A percentile compares a stretch with the other conserved stretches of the same genome.
These are phyloP conservation scores for Anagrus nilaparvatae DNA, from an alignment of 1,140 invertebrate species.

Conservation along the genomic window DNA sequence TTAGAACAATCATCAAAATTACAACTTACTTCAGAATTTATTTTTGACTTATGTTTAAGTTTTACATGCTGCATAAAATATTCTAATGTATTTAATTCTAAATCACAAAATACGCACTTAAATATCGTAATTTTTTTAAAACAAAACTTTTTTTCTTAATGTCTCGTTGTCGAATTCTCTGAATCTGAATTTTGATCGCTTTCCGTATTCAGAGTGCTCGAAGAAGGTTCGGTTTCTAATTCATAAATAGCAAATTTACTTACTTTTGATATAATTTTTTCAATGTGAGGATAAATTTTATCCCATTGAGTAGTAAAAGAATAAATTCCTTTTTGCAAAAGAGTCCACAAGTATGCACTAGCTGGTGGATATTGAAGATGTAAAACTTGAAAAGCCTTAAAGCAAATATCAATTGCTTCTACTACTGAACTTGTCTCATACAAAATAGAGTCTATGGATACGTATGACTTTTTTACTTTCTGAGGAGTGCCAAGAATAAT, in stretches of 20 bases:
- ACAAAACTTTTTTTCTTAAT: background rate
- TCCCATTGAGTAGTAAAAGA: background rate
- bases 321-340: conserved; percentile 16
- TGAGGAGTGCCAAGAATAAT: conserved; percentile 4
- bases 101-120: background rate
- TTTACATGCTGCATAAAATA: background rate
- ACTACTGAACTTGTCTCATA: conserved; percentile 10
- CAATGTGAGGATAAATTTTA: background rate
- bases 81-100: background rate
- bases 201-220: background rate
- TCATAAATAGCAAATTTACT: background rate
- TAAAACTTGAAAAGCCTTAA: conserved; percentile 15
- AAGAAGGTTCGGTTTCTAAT: conserved; percentile 1
- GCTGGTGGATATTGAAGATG: conserved; percentile 13
- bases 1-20: background rate
- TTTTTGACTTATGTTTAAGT: background rate
- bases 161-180: background rate
- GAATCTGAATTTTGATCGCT: conserved; percentile 5
- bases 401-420: conserved; percentile 16
- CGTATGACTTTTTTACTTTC: conserved; percentile 1
- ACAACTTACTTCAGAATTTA: background rate
- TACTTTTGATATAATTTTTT: conserved; percentile 1
- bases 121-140: background rate
- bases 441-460: conserved; percentile 9
- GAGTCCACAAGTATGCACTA: conserved; percentile 15